Evolutionary conservation across 2,113 vertebrate genomes (phyloP), one percentile per base, ranked within the genome.

Genomic region (Macrotis lagotis): DNA sequence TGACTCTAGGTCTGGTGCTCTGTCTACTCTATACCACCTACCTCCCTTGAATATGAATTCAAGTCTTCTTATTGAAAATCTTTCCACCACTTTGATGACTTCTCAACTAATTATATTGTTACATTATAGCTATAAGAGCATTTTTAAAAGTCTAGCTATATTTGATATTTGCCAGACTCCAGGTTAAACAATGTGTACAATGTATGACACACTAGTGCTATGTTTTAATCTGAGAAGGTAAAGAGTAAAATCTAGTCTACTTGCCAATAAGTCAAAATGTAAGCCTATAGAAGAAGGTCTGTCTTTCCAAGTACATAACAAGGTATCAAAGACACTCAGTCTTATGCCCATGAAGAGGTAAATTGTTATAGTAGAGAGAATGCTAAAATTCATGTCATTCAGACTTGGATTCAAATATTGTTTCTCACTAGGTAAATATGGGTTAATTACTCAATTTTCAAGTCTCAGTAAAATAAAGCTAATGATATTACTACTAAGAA

Each of bases 181-280:
- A 59, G 88, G 24, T 59, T 94, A 92, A 96, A 91, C 92, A 5
- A 91, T 12, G 51, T n/a, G 28, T 94, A 1, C 31, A 37, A 66
- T 37, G 12, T 3, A 37, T 66, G 3, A 37, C 31, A 37, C 6
- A 37, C 31, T 66, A 12, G 31, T 12, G 37, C 59, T 66, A 66
- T 66, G 37, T 66, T 31, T 66, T 12, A 66, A 37, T 66, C 31
- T 37, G 31, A 66, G 12, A 66, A 66, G 59, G 31, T 14, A 12
- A 66, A 66, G 12, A 66, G 14, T 6, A 11, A 66, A 37, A 16
- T 66, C 55, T 59, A 59, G 10, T 59, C 55, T 31, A 59, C 28
- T 59, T 26, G 53, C 25, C 7, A 28, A 55, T 55, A 55, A 8
- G 53, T 14, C 11, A 59, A 31, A 59, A 59, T 59, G 28, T 59